Evolutionary conservation across 2,113 vertebrate species (phyloP).

Genomic region (Orcinus orca): DNA sequence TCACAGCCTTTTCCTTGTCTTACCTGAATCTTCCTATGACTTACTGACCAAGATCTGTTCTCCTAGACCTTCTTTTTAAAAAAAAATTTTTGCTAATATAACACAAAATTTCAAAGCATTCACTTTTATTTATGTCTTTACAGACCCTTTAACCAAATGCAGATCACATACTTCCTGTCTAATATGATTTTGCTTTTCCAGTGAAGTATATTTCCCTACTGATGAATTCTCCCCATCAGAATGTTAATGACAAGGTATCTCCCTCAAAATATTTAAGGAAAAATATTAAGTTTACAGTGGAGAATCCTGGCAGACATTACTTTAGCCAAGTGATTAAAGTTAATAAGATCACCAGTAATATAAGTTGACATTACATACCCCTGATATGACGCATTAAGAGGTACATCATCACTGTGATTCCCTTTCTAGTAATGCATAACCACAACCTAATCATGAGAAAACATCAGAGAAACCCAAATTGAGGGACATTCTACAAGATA

Average conservation of each 20-base stretch:
- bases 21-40: background rate
- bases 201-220: background rate
- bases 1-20: background rate
- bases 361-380: background rate
- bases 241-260: background rate
- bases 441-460: constrained; percentile 7
- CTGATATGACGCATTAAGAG: background rate
- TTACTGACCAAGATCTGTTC: background rate
- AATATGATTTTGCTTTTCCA: background rate
- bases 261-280: constrained; percentile 29
- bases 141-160: background rate
- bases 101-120: constrained; percentile 27
- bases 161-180: background rate
- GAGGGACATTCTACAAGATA: background rate
- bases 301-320: background rate
- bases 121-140: background rate
- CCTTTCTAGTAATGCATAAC: background rate
- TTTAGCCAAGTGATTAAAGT: background rate
- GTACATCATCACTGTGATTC: background rate
- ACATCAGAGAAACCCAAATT: background rate
- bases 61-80: background rate
- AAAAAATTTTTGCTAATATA: background rate
- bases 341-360: background rate
- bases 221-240: constrained; percentile 5
- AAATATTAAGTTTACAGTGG: background rate